Conservation (phyloP, 2,888 invertebrate genomes). For the Globia sparganii region DNA sequence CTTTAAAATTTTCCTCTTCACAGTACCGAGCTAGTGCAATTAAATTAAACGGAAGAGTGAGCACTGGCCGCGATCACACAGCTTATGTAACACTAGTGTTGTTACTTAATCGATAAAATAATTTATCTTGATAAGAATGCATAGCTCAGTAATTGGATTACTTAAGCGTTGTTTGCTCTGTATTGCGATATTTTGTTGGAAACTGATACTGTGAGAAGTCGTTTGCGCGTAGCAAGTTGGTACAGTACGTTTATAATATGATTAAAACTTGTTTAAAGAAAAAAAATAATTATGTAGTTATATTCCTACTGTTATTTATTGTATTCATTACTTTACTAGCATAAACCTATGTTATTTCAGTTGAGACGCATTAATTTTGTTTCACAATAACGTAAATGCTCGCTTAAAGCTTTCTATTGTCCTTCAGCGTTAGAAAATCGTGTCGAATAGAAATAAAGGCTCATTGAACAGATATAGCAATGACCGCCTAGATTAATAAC, state of each 20-base stretch:
- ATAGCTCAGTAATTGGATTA: constrained; percentile 75
- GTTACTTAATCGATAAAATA: constrained; percentile 80
- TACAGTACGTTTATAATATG: background rate
- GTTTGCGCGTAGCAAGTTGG: constrained; percentile 6
- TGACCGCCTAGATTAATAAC: constrained; percentile 16
- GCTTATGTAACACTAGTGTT: constrained; percentile 77
- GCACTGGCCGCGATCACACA: constrained; percentile 77
- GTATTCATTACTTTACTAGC: background rate
- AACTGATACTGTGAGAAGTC: constrained; percentile 25
- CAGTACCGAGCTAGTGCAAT: constrained; percentile 76
- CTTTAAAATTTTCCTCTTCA: constrained; percentile 50
- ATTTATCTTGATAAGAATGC: constrained; percentile 75
- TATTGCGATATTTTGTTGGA: constrained; percentile 54
- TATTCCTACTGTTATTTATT: background rate
- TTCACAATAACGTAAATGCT: constrained; percentile 9
- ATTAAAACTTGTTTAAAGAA: background rate
- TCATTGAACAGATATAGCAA: constrained; percentile 6
- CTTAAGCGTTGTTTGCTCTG: constrained; percentile 69
- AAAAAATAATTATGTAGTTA: background rate
- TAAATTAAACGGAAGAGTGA: constrained; percentile 87
- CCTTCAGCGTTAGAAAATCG: constrained; percentile 27
- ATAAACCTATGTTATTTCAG: background rate
- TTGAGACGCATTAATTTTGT: background rate
- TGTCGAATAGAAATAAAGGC: constrained; percentile 28
- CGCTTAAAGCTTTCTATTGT: constrained; percentile 34